Conservation (phyloP, 92 coral and sea anemone genomes). For the Umimayanthus kanabou region DNA sequence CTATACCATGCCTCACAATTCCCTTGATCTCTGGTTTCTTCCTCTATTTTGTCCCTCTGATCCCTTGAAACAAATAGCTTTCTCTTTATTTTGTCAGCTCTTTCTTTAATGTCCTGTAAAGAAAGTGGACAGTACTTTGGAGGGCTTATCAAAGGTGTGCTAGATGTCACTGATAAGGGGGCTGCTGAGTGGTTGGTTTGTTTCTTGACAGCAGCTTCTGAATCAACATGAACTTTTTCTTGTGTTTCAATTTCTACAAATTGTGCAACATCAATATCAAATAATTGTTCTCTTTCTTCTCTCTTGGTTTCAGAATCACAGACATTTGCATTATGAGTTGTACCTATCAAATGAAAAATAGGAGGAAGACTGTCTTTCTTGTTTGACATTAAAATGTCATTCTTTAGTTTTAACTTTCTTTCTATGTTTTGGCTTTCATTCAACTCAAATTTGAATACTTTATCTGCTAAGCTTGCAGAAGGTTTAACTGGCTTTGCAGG, state of each 20-base stretch:
- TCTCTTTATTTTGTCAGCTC: conserved; percentile 41
- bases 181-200: no score
- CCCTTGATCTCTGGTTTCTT: conserved; percentile 34
- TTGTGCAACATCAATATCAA: background rate
- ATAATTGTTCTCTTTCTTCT: no score
- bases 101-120: conserved; percentile 27
- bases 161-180: no score
- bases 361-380: conserved; percentile 33
- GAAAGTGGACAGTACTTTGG: conserved; percentile 28
- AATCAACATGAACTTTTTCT: no score
- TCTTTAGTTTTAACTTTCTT: conserved; percentile 29
- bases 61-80: conserved; percentile 25
- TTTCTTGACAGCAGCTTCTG: no score
- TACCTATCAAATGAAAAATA: conserved; percentile 37
- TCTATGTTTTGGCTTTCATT: conserved; percentile 12
- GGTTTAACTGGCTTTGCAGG: conserved; percentile 42
- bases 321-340: no score
- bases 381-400: conserved; percentile 37
- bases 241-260: conserved; percentile 1
- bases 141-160: no score
- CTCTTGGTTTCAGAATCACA: no score
- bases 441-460: conserved; percentile 30
- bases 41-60: conserved; percentile 21
- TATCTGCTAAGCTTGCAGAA: conserved; percentile 36
- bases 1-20: conserved; percentile 42